Percentiles rank a stretch among this genome's conserved stretches.
Conservation (phyloP, 1,140 invertebrate species). For the Harlomillsia oculata region DNA sequence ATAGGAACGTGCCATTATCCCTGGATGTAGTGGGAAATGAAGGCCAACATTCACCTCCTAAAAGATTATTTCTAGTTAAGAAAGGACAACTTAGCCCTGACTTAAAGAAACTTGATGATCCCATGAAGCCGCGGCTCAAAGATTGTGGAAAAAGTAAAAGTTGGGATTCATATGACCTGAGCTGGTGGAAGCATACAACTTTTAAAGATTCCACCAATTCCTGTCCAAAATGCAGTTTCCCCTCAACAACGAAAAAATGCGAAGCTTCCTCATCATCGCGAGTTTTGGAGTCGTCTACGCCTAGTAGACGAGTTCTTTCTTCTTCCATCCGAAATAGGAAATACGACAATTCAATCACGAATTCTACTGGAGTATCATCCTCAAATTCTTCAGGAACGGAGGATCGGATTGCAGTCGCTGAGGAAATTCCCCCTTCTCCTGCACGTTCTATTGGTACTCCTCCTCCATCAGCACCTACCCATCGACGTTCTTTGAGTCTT, state of each 20-base stretch:
- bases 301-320: not conserved
- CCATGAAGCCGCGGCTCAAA: constrained; percentile 49
- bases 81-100: constrained; percentile 39
- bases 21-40: constrained; percentile 25
- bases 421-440: not conserved
- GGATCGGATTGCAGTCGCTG: constrained; percentile 25
- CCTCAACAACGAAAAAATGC: constrained; percentile 22
- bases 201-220: constrained; percentile 12
- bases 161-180: constrained; percentile 63
- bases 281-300: not conserved
- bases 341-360: no score
- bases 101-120: constrained; percentile 35
- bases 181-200: constrained; percentile 22
- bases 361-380: no score
- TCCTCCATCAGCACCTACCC: constrained; percentile 26
- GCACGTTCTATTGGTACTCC: not conserved
- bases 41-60: constrained; percentile 45
- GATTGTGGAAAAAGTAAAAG: constrained; percentile 72
- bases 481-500: constrained; percentile 27
- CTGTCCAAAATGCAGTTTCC: constrained; percentile 35
- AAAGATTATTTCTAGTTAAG: constrained; percentile 62
- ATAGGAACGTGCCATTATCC: constrained; percentile 9
- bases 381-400: not conserved
- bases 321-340: no score
- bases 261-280: constrained; percentile 1